Evolutionary conservation across 2,888 invertebrate species (phyloP), one percentile per base, ranked within the genome.

Genomic region (Cabera pusaria): DNA sequence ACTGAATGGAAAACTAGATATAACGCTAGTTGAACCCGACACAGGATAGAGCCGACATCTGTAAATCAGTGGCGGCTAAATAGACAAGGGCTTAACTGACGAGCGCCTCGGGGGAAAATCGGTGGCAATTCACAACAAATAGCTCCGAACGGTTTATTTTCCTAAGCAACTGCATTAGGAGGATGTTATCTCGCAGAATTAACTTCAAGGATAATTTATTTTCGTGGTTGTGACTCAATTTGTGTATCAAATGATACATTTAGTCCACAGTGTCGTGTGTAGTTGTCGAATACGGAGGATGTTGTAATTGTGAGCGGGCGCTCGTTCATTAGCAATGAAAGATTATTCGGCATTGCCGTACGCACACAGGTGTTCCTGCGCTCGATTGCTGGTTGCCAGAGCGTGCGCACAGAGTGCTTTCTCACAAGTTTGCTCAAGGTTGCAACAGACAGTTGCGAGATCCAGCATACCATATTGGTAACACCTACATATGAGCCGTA

Each of bases 381-480:
- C n/a, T n/a, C n/a, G n/a, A n/a, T n/a, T n/a, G n/a, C n/a, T n/a
- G n/a, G n/a, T n/a, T 20, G 24, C 3, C 33, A 40, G 49, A 37
- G 46, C 52, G 43, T 49, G 59, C 61, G 64, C 65, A 65, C 64
- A 65, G 52, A 64, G 57, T 67, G 65, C 75, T 76, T 77, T 78
- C 77, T 72, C 70, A 62, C 54, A 59, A 42, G 40, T 56, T 38
- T 4, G 3, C 14, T 39, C 75, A 78, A 78, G 77, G 78, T 70
- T 71, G 59, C 62, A 44, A 55, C 70, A 68, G 54, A 50, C 62
- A 53, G 62, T 71, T 73, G 72, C 74, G 67, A 63, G 68, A 74
- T 54, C 62, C 56, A 63, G 57, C 61, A 56, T 56, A 63, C 65
- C 65, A 65, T 62, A 4, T 65, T 64, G 60, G 68, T 50, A 68